phyloP scores from a whole-genome alignment of 2,797 vertebrate genomes.

The Sylvia borin region DNA sequence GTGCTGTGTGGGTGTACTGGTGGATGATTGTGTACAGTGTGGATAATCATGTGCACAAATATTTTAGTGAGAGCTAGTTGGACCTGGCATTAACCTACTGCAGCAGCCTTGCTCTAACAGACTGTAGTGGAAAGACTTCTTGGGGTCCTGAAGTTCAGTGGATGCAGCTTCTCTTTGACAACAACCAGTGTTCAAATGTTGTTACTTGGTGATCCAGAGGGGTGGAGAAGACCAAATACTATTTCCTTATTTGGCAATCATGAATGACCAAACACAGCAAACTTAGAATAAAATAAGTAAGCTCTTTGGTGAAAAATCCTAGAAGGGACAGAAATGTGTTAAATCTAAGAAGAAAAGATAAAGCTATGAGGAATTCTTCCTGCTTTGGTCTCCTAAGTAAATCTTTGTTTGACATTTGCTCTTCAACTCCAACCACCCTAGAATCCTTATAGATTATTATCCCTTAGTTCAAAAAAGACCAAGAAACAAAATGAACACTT shows the following conservation, averaged over 20 bases:
- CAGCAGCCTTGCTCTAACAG: background rate
- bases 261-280: background rate
- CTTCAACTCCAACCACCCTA: background rate
- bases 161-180: background rate
- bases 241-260: background rate
- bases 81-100: fast-evolving
- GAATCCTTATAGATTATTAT: background rate
- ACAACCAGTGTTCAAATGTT: background rate
- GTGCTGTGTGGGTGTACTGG: background rate
- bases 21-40: background rate
- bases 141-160: background rate
- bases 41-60: background rate
- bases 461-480: background rate
- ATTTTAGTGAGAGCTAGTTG: background rate
- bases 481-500: background rate
- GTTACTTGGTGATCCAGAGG: background rate
- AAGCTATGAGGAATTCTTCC: background rate
- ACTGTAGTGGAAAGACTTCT: background rate
- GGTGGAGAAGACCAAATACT: background rate
- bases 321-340: background rate
- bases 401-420: background rate
- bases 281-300: background rate
- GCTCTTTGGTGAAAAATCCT: background rate
- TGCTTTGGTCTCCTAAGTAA: background rate
- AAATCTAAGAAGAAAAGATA: background rate